Base-by-base conservation (phyloP, 30 jellyfish, hydroid and myxozoan species). In the Aurelia sp. region DNA sequence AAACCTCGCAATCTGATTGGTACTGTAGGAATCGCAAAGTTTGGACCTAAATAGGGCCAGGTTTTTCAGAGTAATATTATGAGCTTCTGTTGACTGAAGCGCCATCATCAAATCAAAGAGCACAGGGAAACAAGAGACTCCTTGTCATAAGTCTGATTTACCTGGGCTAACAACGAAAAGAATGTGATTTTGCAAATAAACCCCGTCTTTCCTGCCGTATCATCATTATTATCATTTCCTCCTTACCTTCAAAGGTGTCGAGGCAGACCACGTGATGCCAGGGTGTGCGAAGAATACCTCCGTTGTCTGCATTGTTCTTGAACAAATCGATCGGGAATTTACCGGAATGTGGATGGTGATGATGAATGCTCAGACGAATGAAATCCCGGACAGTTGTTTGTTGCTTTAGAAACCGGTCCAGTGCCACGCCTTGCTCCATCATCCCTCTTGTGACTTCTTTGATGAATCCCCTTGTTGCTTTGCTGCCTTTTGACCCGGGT, bases 361-460 rank as follows among this genome's bases (percentile, higher is more conserved):
- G 81, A 30, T 84, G 93, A 19, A 84, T 73, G 76, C 93, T 84
- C 33, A 84, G 87, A 12, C 93, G 81, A 30, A 84, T 51, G 76
- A 19, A 84, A 50, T 84, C 74, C 19, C 12, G 30, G 20, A 84
- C 6, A 4, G 33, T 47, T 2, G 74, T 21, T 48, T 84, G 93
- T 18, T 23, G 23, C 59, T 31, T 58, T 21, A 84, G 68, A 65
- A 84, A 84, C 47, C 40, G 44, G 60, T 84, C 87, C 35, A 84
- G 86, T 13, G 93, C 93, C n/a, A 84, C 87, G 12, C 93, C 93
- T 63, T 84, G 93, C 4, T 74, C 80, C 81, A 84, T 84, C 93
- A 84, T 84, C 12, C 93, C 93, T 21, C 76, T 71, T 18, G 93
- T 74, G 18, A 84, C 86, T 11, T 20, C 61, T 63, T 70, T 73